These are phyloP conservation scores for Ceyx melanurus DNA, from an alignment of 2,113 vertebrate species.

Conservation along the genomic window DNA sequence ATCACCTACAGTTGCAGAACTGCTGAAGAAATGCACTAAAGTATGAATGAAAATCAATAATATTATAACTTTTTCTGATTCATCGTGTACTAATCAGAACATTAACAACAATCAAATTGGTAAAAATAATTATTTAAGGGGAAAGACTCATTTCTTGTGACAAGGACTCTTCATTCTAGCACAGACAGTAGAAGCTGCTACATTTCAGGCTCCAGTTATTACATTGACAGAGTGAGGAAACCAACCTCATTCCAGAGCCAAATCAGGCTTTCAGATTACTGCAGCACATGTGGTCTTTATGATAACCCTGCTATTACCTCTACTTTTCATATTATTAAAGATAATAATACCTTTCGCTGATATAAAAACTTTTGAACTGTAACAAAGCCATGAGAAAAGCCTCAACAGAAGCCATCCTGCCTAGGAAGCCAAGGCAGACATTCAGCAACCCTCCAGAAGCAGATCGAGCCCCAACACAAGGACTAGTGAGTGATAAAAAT, in stretches of 20 bases:
- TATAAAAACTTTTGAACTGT: not conserved
- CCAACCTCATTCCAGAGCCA: not conserved
- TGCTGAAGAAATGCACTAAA: not conserved
- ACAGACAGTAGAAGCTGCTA: not conserved
- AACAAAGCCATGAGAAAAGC: not conserved
- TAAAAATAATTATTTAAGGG: not conserved
- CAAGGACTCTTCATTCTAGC: not conserved
- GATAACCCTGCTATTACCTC: not conserved
- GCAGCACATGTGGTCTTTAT: not conserved
- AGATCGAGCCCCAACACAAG: not conserved
- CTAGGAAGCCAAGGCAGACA: not conserved
- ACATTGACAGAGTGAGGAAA: not conserved
- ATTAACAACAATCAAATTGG: not conserved
- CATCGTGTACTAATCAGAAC: not conserved
- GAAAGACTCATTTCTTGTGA: not conserved
- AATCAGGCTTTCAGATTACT: not conserved
- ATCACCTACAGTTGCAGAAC: not conserved
- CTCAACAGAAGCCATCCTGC: not conserved
- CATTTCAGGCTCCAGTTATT: not conserved
- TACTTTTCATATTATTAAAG: not conserved
- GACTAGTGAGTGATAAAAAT: not conserved
- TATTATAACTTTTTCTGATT: not conserved
- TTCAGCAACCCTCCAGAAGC: not conserved
- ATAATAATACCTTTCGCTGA: not conserved
- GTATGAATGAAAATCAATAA: not conserved